phyloP scores from a whole-genome alignment of 2,888 invertebrate genomes.

The Chaetogeoica ovagalla region DNA sequence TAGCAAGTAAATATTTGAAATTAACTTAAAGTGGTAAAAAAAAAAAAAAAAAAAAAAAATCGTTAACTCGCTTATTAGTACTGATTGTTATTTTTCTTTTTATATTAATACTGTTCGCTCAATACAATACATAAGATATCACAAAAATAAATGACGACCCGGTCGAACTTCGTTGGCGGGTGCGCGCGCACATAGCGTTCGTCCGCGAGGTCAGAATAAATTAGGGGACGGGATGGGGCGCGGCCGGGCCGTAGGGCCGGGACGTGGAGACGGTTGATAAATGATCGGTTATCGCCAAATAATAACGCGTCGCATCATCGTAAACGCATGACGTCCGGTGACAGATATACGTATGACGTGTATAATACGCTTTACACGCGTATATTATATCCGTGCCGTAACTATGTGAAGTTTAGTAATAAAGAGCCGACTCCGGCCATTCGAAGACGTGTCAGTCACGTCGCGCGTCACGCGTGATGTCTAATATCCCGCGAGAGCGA shows the following conservation, averaged over 20 bases:
- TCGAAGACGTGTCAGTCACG: conserved; percentile 43
- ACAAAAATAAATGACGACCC: background rate
- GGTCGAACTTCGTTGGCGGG: conserved; percentile 1
- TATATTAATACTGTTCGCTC: too few relatives aligned
- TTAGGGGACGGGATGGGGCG: too few relatives aligned
- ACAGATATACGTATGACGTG: background rate
- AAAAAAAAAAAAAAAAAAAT: too few relatives aligned
- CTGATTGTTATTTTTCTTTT: too few relatives aligned
- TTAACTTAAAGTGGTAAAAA: too few relatives aligned
- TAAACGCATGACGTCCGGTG: background rate
- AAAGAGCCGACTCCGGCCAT: conserved; percentile 11
- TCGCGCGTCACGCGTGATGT: conserved; percentile 15
- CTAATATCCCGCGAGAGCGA: conserved; percentile 31
- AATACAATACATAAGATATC: too few relatives aligned
- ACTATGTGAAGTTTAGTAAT: conserved; percentile 41
- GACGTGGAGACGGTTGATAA: conserved; percentile 16
- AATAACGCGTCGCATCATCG: conserved; percentile 1
- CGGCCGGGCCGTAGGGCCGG: too few relatives aligned
- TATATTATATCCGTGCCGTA: background rate
- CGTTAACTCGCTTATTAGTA: too few relatives aligned
- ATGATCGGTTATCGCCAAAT: conserved; percentile 36
- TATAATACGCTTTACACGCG: too few relatives aligned
- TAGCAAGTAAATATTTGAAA: too few relatives aligned
- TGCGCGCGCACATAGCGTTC: conserved; percentile 15
- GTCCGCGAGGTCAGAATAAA: background rate